Evolutionary conservation across 1,140 invertebrate genomes (phyloP).

Genomic region (Glossosoma conforme): DNA sequence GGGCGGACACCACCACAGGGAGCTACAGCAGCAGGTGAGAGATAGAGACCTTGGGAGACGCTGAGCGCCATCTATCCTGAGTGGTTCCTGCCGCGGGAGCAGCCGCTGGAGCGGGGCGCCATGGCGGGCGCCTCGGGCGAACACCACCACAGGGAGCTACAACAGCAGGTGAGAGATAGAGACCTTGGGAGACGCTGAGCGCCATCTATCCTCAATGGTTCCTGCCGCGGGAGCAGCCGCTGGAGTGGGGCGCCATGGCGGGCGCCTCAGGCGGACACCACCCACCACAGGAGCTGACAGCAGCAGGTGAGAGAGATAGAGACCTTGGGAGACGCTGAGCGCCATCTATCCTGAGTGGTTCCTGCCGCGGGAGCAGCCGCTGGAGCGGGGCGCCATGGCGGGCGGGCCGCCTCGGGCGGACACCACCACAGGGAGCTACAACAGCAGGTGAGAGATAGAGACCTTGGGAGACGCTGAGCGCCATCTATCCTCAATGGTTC

Average conservation of each 20-base stretch:
- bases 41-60: constrained; percentile 84
- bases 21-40: constrained; percentile 40
- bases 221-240: constrained; percentile 47
- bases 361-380: constrained; percentile 47
- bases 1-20: too few relatives aligned
- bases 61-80: constrained; percentile 85
- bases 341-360: constrained; percentile 90
- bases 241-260: constrained; percentile 36
- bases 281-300: too few relatives aligned
- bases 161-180: too few relatives aligned
- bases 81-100: constrained; percentile 68
- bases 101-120: constrained; percentile 36
- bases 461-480: constrained; percentile 81
- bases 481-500: constrained; percentile 90
- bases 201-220: constrained; percentile 90
- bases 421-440: too few relatives aligned
- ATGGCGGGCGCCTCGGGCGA: constrained; percentile 32
- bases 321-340: constrained; percentile 82
- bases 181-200: constrained; percentile 82
- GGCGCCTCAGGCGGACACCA: too few relatives aligned
- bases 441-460: too few relatives aligned
- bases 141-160: too few relatives aligned
- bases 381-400: constrained; percentile 36
- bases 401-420: constrained; percentile 36
- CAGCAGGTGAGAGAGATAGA: too few relatives aligned